These are phyloP conservation scores for Drosophila setosimentum DNA, from an alignment of 2,888 invertebrate genomes.

Conservation along the genomic window DNA sequence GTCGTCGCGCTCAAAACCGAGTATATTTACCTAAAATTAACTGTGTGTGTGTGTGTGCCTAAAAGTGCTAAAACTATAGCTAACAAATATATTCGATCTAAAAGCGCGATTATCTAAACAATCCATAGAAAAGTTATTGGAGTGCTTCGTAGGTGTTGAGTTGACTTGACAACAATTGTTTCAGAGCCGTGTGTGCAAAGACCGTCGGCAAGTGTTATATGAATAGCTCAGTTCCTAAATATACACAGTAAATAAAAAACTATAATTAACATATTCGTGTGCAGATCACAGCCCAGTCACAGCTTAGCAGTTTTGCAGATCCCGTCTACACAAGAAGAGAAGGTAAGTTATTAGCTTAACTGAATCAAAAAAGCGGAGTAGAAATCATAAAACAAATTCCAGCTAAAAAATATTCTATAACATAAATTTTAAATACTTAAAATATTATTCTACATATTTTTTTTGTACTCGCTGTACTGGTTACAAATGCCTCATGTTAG, in stretches of 20 bases:
- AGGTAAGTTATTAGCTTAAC: constrained; percentile 31
- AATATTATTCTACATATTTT: background rate
- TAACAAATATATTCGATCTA: constrained; percentile 2
- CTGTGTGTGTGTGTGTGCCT: constrained; percentile 10
- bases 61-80: constrained; percentile 41
- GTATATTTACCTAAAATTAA: background rate
- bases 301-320: background rate
- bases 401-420: no score
- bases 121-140: constrained; percentile 1
- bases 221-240: constrained; percentile 26
- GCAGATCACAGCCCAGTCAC: constrained; percentile 1
- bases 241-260: background rate
- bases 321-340: constrained; percentile 9
- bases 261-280: constrained; percentile 1
- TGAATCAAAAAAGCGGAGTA: background rate
- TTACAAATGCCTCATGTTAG: background rate
- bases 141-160: constrained; percentile 1
- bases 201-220: constrained; percentile 68
- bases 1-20: constrained; percentile 61
- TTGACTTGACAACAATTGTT: constrained; percentile 27
- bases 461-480: no score
- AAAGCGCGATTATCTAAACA: constrained; percentile 9
- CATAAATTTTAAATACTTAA: background rate
- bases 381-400: background rate
- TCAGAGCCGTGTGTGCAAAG: constrained; percentile 39